phyloP scores from a whole-genome alignment of 2,797 vertebrate genomes.

The Crocidura indochinensis region DNA sequence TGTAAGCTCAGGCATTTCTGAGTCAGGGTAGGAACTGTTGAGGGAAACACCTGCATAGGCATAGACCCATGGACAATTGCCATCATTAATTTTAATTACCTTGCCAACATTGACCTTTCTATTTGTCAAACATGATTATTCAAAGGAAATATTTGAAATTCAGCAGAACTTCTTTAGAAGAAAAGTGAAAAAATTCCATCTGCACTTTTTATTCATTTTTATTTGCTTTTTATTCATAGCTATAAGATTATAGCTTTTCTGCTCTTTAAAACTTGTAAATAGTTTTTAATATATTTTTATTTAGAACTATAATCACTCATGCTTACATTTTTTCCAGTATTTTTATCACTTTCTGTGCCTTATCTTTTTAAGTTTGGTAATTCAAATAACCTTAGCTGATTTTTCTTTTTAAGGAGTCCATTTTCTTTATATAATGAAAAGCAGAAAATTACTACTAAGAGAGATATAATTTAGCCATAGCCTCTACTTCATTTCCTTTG shows the following conservation, averaged over 20 bases:
- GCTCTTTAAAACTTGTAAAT: conserved; percentile 55
- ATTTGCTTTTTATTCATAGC: too few species aligned
- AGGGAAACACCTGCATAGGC: conserved; percentile 65
- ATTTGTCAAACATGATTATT: conserved; percentile 77
- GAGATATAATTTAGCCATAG: conserved; percentile 45
- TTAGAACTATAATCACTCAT: conserved; percentile 64
- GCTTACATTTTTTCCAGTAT: conserved; percentile 61
- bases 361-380: conserved; percentile 59
- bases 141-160: conserved; percentile 80
- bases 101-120: conserved; percentile 66
- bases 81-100: conserved; percentile 70
- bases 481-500: conserved; percentile 39
- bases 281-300: conserved; percentile 63
- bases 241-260: background rate
- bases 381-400: conserved; percentile 49
- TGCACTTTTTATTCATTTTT: conserved; percentile 51
- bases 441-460: conserved; percentile 14
- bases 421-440: conserved; percentile 63
- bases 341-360: conserved; percentile 46
- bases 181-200: conserved; percentile 63
- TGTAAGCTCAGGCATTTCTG: conserved; percentile 28
- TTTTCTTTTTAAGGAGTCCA: conserved; percentile 59
- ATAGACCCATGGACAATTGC: conserved; percentile 42
- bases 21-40: background rate
- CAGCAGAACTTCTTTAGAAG: conserved; percentile 76